phyloP scores from a whole-genome alignment of 2,113 vertebrate species.

The Caretta caretta region DNA sequence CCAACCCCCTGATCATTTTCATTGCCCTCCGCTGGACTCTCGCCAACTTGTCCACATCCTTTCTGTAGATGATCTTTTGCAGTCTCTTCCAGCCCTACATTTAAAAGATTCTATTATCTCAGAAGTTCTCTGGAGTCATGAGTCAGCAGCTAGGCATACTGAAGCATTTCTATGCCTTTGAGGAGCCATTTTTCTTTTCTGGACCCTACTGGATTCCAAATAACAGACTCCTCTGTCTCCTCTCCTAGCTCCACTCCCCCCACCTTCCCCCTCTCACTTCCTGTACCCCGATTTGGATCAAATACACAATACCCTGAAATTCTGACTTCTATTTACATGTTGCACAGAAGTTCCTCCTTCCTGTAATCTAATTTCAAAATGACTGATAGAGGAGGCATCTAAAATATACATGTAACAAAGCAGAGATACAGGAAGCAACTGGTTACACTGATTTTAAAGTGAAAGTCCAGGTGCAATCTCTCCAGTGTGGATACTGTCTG shows the following conservation, averaged over 20 bases:
- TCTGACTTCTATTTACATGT: constrained; percentile 25
- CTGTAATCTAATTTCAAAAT: constrained; percentile 33
- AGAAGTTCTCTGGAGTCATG: not conserved
- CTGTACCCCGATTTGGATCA: constrained; percentile 38
- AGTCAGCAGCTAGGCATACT: not conserved
- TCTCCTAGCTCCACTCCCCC: not conserved
- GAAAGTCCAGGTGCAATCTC: constrained; percentile 77
- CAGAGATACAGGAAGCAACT: constrained; percentile 72
- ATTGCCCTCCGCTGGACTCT: too few species aligned
- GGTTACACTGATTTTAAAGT: constrained; percentile 62
- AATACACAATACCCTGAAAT: constrained; percentile 45
- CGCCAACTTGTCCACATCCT: too few species aligned
- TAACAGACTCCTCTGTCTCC: not conserved
- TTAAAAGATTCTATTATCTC: not conserved
- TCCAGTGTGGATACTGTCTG: constrained; percentile 49
- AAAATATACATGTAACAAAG: constrained; percentile 42
- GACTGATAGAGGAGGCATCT: constrained; percentile 14
- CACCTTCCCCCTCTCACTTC: too few species aligned
- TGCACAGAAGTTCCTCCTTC: not conserved
- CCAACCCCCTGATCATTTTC: too few species aligned
- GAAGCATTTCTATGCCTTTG: not conserved
- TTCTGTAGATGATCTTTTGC: not conserved
- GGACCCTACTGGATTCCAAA: not conserved
- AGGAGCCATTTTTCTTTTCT: not conserved
- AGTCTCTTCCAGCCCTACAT: not conserved